Evolutionary conservation across 92 coral and sea anemone species (phyloP), one percentile per base, ranked within the genome.

Genomic region (Galaxea fascicularis): DNA sequence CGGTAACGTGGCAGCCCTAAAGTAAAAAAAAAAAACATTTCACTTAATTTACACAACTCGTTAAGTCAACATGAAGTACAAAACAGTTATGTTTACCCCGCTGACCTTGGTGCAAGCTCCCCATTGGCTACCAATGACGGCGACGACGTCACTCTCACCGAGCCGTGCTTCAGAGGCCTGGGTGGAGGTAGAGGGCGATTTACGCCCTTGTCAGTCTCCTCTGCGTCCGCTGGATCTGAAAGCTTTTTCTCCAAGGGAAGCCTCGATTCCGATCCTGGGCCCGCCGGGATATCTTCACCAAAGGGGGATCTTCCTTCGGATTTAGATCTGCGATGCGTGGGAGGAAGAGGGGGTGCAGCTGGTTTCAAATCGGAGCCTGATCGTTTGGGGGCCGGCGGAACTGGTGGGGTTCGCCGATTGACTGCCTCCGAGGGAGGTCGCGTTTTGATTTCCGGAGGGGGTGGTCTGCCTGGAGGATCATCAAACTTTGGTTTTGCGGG

Each of bases 221-320:
- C 79, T 0, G 28, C 79, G 62, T 52, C 76, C 71, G 53, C 58
- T 17, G 95, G 95, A 12, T 77, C 76, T 4, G 89, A 83, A 18
- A 82, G 73, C 71, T 77, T 94, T 10, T 84, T 82, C 51, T 73
- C 79, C 26, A 88, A 44, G 29, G 71, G 64, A 44, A 56, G 76
- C 59, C 82, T 84, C 15, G 58, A 27, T 28, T 64, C 82, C 16
- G 31, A 68, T 21, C 62, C 84, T 31, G 75, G 71, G 0, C 62
- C 71, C 17, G 69, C 63, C 4, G 73, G 57, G 30, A 86, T 65
- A 16, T 84, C 90, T 62, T 94, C 98, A 18, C 93, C 95, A 57
- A 94, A 89, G 25, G 89, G 89, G 15, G 85, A 63, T 45, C 82
- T 89, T 7, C 98, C 98, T 28, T 94, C 98, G 15, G 98, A 94